phyloP scores from a whole-genome alignment of 1,140 invertebrate species.

The Tribolium castaneum region DNA sequence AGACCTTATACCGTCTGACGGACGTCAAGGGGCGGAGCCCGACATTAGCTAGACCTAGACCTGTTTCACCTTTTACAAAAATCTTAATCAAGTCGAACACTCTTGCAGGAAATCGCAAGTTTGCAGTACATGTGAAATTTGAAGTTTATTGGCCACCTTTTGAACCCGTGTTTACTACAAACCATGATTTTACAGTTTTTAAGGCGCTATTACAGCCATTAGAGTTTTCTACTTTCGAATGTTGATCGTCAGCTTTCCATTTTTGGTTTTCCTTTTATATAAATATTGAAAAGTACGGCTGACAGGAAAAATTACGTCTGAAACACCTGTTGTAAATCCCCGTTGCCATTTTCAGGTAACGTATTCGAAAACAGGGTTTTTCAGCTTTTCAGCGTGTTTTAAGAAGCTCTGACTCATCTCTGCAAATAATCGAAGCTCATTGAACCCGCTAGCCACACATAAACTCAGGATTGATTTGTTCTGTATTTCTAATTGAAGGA shows the following conservation, averaged over 20 bases:
- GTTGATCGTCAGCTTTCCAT: not conserved
- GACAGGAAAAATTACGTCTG: not conserved
- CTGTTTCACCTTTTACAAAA: not conserved
- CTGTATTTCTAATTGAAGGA: conserved; percentile 13
- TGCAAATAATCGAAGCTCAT: not conserved
- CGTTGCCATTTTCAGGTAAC: not conserved
- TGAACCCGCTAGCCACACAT: not conserved
- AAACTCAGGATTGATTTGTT: conserved; percentile 1
- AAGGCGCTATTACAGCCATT: too few species aligned
- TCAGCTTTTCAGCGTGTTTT: too few species aligned
- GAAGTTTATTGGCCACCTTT: too few species aligned
- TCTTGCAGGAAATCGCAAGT: too few species aligned
- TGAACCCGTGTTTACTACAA: too few species aligned
- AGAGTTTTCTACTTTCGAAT: not conserved
- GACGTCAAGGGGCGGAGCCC: not conserved
- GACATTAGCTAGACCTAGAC: not conserved
- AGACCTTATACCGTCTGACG: not conserved
- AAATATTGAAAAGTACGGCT: not conserved
- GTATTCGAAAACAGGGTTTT: too few species aligned
- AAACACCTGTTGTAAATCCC: conserved; percentile 9
- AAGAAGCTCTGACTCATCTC: too few species aligned
- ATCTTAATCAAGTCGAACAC: not conserved
- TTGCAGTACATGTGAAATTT: too few species aligned
- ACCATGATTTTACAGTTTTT: too few species aligned
- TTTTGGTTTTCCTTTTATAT: not conserved